Base-by-base conservation (phyloP, 2,888 invertebrate species). In the Clivina fossor region DNA sequence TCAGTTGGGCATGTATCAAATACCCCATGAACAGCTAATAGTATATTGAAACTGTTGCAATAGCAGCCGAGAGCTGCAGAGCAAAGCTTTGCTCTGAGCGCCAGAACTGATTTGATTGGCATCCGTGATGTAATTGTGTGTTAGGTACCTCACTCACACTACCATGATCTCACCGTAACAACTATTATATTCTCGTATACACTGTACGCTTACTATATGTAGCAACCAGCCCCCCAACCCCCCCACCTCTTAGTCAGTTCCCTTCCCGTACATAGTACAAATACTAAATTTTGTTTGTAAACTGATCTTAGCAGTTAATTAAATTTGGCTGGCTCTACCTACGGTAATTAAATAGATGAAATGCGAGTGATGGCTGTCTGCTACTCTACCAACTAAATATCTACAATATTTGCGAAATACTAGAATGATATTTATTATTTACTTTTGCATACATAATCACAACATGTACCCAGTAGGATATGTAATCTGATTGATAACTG, bases 291-390 rank as follows among this genome's bases (percentile, higher is more conserved):
- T 55, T 55, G 55, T 55, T 55, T 55, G 55, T 55, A 55, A 55
- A 55, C 55, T 47, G 55, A 55, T 55, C 55, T 55, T 55, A 55
- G 44, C 47, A 47, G 55, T 55, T 55, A 55, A 55, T 55, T 55
- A 55, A 55, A 55, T 55, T 55, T 47, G 30, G 26, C 32, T 51
- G 49, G 18, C 37, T 26, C n/a, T 20, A 30, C 13, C 16, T n/a
- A 19, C 24, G 24, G 26, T 55, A 55, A 55, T 55, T 55, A 55
- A 47, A 55, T 35, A 38, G 55, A 55, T 54, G 53, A 49, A 37
- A 50, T 51, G 51, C 51, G 41, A 51, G 44, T 54, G 54, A 54
- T 35, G 30, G 44, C 37, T 33, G 30, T 44, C 32, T 44, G 44
- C 18, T 44, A 44, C 18, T 30, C 32, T 44, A 44, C 32, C 28